Base-by-base conservation (phyloP, 1,140 invertebrate genomes). In the Bradynema listronoti region DNA sequence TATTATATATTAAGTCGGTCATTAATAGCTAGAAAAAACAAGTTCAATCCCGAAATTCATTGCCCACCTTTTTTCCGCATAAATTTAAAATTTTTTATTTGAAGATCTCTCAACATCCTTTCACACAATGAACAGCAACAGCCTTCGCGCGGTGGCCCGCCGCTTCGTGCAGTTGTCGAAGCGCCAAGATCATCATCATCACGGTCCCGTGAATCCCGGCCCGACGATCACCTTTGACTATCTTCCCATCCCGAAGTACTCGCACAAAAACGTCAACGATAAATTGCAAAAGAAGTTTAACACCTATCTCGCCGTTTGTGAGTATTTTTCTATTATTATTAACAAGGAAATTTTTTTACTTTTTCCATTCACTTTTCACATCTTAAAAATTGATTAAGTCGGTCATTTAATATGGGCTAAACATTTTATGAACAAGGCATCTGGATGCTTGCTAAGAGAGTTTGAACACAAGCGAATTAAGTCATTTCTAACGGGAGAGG, bases 231-330 rank as follows among this genome's bases (percentile, higher is more conserved):
- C 47, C 5, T 50, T 30, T 27, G 47, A 50, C 47, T 50, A 50
- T 25, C 16, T 19, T 25, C 47, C 47, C 34, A 27, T 50, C 14
- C 47, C 47, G 47, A 30, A 32, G 27, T n/a, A 50, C 27, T 32
- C 47, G 14, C n/a, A 50, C 19, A 27, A 27, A 25, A 27, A 19
- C 29, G 27, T 50, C n/a, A 9, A 50, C 47, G 27, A 29, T n/a
- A 4, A 50, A 29, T n/a, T 50, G 3, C 47, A 50, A 27, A 50
- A 50, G 47, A 50, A 50, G 27, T 50, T 50, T 29, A 50, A 50
- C 34, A 24, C 34, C 27, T 50, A 19, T 50, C n/a, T 50, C 27
- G 27, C 14, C 19, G 14, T 50, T 25, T 24, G 47, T 50, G 34
- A 50, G 47, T 24, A 39, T 39, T 39, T n/a, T n/a, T n/a, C n/a